Evolutionary conservation across 2,888 invertebrate genomes (phyloP).

Genomic region (Eupithecia tripunctaria): DNA sequence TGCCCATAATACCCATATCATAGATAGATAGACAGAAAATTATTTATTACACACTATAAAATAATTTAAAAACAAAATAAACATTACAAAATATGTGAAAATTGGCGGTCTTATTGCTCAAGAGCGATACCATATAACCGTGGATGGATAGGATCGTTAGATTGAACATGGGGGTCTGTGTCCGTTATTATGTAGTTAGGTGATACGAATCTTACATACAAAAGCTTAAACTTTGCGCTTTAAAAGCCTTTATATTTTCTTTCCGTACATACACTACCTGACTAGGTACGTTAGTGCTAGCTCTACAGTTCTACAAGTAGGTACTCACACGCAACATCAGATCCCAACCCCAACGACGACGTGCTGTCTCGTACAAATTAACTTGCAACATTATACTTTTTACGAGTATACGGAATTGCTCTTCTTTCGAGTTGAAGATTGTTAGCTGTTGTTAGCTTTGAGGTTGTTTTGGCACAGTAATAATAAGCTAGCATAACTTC

Average conservation of each 20-base stretch:
- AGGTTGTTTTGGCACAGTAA: not conserved
- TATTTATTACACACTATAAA: no score
- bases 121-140: no score
- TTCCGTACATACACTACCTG: not conserved
- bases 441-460: constrained; percentile 6
- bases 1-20: no score
- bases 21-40: no score
- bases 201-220: no score
- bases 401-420: constrained; percentile 19
- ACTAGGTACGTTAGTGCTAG: not conserved
- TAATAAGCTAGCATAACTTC: not conserved
- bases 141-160: no score
- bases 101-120: no score
- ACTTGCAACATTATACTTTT: constrained; percentile 25
- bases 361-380: constrained; percentile 19
- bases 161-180: no score
- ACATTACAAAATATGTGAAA: no score
- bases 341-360: constrained; percentile 22
- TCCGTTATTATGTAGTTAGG: no score
- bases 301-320: not conserved
- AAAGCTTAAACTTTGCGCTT: not conserved
- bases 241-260: not conserved
- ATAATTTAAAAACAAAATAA: no score
- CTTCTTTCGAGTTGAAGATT: constrained; percentile 22
- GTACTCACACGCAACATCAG: not conserved